Conservation (phyloP, 2,797 vertebrate species). For the Cheirogaleus major region DNA sequence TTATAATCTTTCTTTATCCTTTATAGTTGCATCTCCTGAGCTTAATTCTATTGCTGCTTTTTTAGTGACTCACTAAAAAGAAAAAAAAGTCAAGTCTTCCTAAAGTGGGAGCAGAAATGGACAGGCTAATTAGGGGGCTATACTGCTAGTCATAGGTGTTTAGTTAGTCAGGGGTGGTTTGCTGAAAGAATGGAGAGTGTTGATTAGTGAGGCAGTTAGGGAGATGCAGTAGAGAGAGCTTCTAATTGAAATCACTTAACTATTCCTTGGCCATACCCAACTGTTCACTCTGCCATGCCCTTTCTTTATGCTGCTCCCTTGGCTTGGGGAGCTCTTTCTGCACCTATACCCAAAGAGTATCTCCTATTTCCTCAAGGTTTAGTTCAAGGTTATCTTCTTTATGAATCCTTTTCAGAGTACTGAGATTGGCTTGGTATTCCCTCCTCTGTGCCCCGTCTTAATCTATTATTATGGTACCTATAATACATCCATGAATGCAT, state of each 20-base stretch:
- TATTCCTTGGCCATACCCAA: neutral
- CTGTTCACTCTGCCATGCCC: neutral
- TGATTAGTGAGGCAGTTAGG: neutral
- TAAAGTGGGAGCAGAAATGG: neutral
- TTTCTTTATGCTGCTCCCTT: neutral
- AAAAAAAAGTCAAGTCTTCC: slow-evolving; percentile 3
- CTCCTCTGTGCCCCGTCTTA: neutral
- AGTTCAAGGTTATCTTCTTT: neutral
- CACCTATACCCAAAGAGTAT: neutral
- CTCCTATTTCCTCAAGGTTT: neutral
- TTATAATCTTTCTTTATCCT: slow-evolving; percentile 52
- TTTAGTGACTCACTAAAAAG: slow-evolving; percentile 39
- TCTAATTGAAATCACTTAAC: neutral
- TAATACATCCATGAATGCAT: neutral
- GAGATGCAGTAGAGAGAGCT: neutral
- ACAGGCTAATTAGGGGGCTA: neutral
- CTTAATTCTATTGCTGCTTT: neutral
- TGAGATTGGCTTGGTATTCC: neutral
- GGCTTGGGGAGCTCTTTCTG: neutral
- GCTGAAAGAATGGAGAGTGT: neutral
- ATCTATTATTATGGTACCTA: neutral
- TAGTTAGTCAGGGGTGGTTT: neutral
- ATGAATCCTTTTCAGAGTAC: neutral
- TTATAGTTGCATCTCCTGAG: neutral
- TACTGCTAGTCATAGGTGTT: neutral